Conservation (phyloP, 2,797 vertebrate genomes). For the Dallia pectoralis region DNA sequence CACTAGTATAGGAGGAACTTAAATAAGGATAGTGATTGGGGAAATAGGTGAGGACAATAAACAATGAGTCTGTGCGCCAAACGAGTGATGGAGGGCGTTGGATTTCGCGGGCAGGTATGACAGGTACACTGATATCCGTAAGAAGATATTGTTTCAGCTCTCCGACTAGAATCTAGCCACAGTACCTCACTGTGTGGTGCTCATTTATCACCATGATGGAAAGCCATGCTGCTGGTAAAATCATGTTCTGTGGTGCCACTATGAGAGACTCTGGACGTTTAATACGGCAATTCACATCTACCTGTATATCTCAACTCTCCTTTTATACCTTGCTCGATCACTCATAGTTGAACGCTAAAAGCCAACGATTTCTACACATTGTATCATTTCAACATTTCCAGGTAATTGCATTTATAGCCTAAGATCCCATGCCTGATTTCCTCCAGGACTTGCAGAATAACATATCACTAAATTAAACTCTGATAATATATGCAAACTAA, state of each 20-base stretch:
- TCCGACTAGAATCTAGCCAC: conserved; percentile 11
- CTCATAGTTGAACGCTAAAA: background rate
- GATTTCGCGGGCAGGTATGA: too few relatives aligned
- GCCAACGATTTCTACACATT: background rate
- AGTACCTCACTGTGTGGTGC: conserved; percentile 28
- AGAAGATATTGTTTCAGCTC: background rate
- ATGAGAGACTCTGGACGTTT: conserved; percentile 36
- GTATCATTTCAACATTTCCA: background rate
- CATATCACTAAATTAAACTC: background rate
- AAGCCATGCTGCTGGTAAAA: conserved; percentile 26
- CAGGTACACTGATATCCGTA: background rate
- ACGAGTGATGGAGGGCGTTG: too few relatives aligned
- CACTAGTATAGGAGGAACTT: too few relatives aligned
- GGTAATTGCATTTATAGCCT: background rate
- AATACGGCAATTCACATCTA: conserved; percentile 20
- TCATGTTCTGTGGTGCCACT: conserved; percentile 15
- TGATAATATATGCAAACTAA: background rate
- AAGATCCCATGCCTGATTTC: background rate
- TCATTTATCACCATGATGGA: conserved; percentile 62
- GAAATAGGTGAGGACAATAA: too few relatives aligned
- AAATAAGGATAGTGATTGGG: too few relatives aligned
- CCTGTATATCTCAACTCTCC: conserved; percentile 19
- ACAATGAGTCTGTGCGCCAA: too few relatives aligned
- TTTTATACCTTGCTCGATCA: conserved; percentile 11
- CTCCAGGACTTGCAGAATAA: background rate